A percentile compares a stretch with the other conserved stretches of the same genome.
These are phyloP conservation scores for Oceanodroma tethys DNA, from an alignment of 2,113 vertebrate species.

Conservation along the genomic window DNA sequence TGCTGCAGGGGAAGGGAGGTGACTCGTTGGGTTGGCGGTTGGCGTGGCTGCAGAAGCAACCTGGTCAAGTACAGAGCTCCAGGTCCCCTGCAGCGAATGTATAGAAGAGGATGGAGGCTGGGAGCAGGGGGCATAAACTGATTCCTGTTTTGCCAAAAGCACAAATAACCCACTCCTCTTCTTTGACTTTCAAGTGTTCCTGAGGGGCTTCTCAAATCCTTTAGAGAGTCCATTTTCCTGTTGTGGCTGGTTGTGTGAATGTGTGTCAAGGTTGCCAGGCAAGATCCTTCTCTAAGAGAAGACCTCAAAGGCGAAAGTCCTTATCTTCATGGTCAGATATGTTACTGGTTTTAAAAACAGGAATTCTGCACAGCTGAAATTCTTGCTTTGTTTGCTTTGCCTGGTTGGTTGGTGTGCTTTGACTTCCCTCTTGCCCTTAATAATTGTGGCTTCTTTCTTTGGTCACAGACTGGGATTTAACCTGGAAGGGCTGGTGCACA, in stretches of 20 bases:
- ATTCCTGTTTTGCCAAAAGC: not conserved
- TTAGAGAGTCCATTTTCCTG: not conserved
- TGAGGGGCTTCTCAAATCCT: not conserved
- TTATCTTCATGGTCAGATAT: not conserved
- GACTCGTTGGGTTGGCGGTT: not conserved
- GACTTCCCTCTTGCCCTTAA: not conserved
- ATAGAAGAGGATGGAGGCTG: not conserved
- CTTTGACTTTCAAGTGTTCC: not conserved
- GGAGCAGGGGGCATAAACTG: not conserved
- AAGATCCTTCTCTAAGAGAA: not conserved
- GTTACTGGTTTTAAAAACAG: not conserved
- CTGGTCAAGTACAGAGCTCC: not conserved
- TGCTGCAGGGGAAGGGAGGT: rapidly evolving
- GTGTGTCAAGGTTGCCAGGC: not conserved
- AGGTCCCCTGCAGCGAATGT: not conserved
- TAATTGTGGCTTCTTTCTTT: not conserved
- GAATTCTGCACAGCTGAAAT: not conserved
- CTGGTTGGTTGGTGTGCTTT: not conserved
- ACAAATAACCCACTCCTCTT: not conserved
- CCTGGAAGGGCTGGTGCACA: not conserved
- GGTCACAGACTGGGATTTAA: not conserved
- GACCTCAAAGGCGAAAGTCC: not conserved
- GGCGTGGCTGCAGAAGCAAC: not conserved
- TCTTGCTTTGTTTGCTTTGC: not conserved
- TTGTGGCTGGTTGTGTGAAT: not conserved